Evolutionary conservation across 2,888 invertebrate species (phyloP).

Genomic region (Achlya flavicornis): DNA sequence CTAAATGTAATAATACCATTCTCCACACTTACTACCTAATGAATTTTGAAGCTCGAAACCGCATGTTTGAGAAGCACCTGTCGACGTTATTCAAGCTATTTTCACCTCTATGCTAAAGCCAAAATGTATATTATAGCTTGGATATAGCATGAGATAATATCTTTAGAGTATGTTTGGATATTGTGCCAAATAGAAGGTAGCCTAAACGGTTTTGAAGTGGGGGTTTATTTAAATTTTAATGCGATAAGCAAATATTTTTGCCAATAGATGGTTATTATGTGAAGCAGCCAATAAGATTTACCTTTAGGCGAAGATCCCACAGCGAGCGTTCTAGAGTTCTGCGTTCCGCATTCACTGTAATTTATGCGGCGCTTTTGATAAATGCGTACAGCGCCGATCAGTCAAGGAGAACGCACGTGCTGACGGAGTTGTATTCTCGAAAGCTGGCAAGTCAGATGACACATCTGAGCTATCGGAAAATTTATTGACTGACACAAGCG

Average conservation of each 20-base stretch:
- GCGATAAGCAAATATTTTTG: not conserved
- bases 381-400: no score
- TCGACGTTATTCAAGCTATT: not conserved
- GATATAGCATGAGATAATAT: constrained; percentile 1
- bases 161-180: not conserved
- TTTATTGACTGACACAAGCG: no score
- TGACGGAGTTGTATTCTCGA: no score
- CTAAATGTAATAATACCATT: constrained; percentile 36
- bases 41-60: constrained; percentile 40
- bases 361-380: no score
- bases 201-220: not conserved
- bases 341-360: no score
- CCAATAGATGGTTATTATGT: not conserved
- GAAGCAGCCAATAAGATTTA: no score
- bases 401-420: no score
- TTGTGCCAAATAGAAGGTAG: not conserved
- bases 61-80: constrained; percentile 25
- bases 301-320: no score
- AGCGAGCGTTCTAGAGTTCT: no score
- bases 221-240: not conserved
- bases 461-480: no score
- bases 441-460: no score
- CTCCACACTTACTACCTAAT: constrained; percentile 37
- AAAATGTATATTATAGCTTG: constrained; percentile 9
- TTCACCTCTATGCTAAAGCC: constrained; percentile 4